Evolutionary conservation across 37 sponge, comb jelly and placozoan species (phyloP).

Genomic region (Agelas oroides): DNA sequence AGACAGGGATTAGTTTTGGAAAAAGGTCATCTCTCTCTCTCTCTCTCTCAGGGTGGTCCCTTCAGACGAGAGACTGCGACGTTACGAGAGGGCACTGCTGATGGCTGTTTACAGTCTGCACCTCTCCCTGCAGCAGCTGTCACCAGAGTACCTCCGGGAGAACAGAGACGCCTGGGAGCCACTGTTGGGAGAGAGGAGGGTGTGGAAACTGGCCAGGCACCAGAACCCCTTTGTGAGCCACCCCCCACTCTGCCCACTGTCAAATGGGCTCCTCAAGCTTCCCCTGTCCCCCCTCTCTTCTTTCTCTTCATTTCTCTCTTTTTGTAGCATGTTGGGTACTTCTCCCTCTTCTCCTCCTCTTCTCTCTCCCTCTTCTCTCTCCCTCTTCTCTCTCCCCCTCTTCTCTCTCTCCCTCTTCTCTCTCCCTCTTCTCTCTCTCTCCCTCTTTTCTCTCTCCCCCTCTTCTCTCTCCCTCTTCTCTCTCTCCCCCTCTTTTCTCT

Average conservation of each 20-base stretch:
- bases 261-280: too few species aligned
- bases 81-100: constrained; percentile 62
- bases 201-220: constrained; percentile 65
- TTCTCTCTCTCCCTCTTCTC: not conserved
- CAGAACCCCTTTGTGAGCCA: constrained; percentile 46
- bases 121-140: constrained; percentile 22
- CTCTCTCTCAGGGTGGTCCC: constrained; percentile 40
- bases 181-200: constrained; percentile 35
- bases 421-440: not conserved
- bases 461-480: not conserved
- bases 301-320: not conserved
- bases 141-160: not conserved
- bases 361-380: not conserved
- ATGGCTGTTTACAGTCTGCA: constrained; percentile 56
- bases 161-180: constrained; percentile 9
- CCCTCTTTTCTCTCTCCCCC: not conserved
- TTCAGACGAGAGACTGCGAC: constrained; percentile 57
- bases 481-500: not conserved
- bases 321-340: not conserved
- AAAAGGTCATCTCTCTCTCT: too few species aligned
- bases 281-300: too few species aligned
- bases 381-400: not conserved
- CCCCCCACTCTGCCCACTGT: not conserved
- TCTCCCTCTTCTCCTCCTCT: not conserved
- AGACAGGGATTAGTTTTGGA: too few species aligned